These are phyloP conservation scores for Paratrypauchen microcephalus DNA, from an alignment of 2,797 vertebrate genomes.

Conservation along the genomic window DNA sequence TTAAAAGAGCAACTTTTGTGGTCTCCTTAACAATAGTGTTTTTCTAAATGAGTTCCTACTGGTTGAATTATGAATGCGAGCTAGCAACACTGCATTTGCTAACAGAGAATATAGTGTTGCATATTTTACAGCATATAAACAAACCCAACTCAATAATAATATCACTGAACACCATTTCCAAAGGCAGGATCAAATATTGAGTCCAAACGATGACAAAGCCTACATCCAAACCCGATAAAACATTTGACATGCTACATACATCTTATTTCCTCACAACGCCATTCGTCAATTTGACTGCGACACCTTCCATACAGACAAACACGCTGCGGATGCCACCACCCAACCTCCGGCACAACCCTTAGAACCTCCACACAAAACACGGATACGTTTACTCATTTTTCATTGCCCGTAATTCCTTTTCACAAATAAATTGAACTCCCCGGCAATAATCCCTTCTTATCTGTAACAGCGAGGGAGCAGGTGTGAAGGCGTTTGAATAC, in stretches of 20 bases:
- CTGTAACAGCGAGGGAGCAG: constrained; percentile 46
- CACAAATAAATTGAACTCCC: constrained; percentile 37
- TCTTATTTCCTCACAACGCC: not conserved
- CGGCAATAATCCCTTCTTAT: constrained; percentile 49
- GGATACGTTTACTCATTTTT: constrained; percentile 24
- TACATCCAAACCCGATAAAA: too few relatives aligned
- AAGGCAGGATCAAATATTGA: not conserved
- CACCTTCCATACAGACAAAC: not conserved
- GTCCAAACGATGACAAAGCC: constrained; percentile 1
- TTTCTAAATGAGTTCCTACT: too few relatives aligned
- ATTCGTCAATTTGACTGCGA: constrained; percentile 5
- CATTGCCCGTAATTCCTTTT: constrained; percentile 31
- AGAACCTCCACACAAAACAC: constrained; percentile 11
- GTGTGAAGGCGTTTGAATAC: constrained; percentile 56
- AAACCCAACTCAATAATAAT: not conserved
- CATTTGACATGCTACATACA: not conserved
- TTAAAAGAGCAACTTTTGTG: too few relatives aligned
- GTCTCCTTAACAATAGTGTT: too few relatives aligned
- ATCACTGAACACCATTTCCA: not conserved
- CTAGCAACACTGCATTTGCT: not conserved
- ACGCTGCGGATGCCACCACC: not conserved
- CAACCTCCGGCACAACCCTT: not conserved
- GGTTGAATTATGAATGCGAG: not conserved
- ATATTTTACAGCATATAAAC: not conserved
- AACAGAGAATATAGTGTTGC: not conserved